These are phyloP conservation scores for Cyaniris semiargus DNA, from an alignment of 2,888 invertebrate species.

Conservation along the genomic window DNA sequence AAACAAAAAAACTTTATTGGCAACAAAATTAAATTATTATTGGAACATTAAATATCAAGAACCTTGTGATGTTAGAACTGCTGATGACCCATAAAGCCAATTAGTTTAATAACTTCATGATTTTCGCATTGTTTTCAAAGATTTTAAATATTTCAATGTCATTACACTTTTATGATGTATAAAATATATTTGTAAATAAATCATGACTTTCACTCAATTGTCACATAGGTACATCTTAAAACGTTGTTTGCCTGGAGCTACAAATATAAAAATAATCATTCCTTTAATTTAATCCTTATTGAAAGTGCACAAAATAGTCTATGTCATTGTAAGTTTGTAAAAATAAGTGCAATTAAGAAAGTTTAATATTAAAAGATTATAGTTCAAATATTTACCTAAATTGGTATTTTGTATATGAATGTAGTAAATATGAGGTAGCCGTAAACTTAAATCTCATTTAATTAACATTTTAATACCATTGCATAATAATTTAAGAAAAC, in stretches of 20 bases:
- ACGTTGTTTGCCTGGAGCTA: not conserved
- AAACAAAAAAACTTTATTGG: not conserved
- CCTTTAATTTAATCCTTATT: not conserved
- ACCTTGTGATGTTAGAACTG: not conserved
- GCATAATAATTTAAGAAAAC: not conserved
- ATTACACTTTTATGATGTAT: conserved; percentile 33
- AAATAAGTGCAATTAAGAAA: conserved; percentile 25
- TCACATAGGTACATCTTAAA: not conserved
- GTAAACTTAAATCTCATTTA: not conserved
- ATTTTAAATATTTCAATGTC: conserved; percentile 32
- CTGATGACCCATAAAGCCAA: not conserved
- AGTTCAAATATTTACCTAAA: conserved; percentile 22
- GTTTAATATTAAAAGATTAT: conserved; percentile 14
- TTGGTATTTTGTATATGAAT: conserved; percentile 20
- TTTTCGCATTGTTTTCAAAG: conserved; percentile 28
- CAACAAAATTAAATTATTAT: not conserved
- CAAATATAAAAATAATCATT: not conserved
- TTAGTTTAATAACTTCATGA: conserved; percentile 17
- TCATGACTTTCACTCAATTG: conserved; percentile 29
- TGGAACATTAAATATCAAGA: not conserved
- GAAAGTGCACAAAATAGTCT: not conserved
- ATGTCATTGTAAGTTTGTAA: conserved; percentile 8
- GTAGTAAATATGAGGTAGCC: not conserved
- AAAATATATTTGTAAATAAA: conserved; percentile 34
- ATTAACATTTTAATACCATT: not conserved